These are phyloP conservation scores for Poecilus cupreus DNA, from an alignment of 2,888 invertebrate genomes.

Conservation along the genomic window DNA sequence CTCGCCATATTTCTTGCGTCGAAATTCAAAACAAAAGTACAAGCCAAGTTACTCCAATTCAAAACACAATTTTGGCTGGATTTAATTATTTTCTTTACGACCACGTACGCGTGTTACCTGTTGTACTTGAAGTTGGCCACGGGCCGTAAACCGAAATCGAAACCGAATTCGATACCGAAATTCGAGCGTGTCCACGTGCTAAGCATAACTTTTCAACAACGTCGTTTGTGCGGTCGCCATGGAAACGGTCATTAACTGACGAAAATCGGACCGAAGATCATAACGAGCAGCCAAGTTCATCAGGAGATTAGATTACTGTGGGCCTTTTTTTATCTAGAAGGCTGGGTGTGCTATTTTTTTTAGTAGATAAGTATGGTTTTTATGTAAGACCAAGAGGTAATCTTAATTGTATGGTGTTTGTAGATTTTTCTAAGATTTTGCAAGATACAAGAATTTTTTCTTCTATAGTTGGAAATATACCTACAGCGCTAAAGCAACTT, in stretches of 20 bases:
- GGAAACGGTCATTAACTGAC: constrained; percentile 19
- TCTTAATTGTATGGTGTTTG: constrained; percentile 25
- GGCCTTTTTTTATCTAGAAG: constrained; percentile 18
- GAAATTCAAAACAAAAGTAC: constrained; percentile 13
- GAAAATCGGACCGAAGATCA: neutral
- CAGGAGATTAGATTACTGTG: neutral
- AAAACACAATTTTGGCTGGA: constrained; percentile 19
- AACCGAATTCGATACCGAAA: constrained; percentile 21
- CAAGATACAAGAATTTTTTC: constrained; percentile 12
- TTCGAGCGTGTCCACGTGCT: constrained; percentile 20
- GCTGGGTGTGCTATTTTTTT: constrained; percentile 2
- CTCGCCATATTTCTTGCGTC: neutral
- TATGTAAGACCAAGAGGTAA: neutral
- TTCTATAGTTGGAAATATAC: too few relatives aligned
- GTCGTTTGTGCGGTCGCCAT: neutral
- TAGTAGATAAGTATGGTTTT: constrained; percentile 11
- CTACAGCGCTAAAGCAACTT: too few relatives aligned
- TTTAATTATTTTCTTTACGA: neutral
- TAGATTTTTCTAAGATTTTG: constrained; percentile 2
- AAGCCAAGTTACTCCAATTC: constrained; percentile 10
- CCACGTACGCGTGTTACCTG: constrained; percentile 17
- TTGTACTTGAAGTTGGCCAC: constrained; percentile 14
- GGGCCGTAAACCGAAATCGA: constrained; percentile 29
- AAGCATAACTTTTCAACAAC: constrained; percentile 3
- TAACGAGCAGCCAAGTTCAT: neutral